Base-by-base conservation (phyloP, 2,797 vertebrate species). In the Acrossocheilus fasciatus region DNA sequence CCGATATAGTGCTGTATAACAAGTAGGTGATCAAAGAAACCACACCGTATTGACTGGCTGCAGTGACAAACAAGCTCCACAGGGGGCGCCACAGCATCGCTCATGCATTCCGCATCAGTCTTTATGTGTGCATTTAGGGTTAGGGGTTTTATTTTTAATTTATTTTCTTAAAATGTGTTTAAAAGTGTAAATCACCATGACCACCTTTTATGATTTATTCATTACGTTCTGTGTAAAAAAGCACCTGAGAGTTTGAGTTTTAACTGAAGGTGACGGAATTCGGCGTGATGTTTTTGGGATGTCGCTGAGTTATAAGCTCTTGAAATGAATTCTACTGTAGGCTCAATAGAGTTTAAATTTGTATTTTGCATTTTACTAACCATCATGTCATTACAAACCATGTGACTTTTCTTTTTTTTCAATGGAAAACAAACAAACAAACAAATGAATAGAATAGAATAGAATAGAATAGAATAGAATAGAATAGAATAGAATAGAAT, bases 1-100 rank as follows among this genome's bases (percentile, higher is more conserved):
- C 96, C 0, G 96, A 97, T 84, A 97, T 96, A 1, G 95, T 96
- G 68, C 95, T 97, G 1, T 96, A 96, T 86, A 97, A 97, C 91
- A 97, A 96, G 96, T 96, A 89, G 93, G 94, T 92, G 54, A 30
- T 34, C 62, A 66, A 34, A 23, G 20, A 57, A 57, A 57, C 3
- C 2, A 11, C n/a, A 64, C 23, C 41, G 47, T 26, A 64, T 15
- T 64, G 26, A 77, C 45, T 34, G 72, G 17, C 41, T 84, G 47
- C 15, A 83, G 23, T 47, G 20, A 81, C 12, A 8, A 9, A 9
- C 11, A 18, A 17, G 0, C 68, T 81, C 54, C 43, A 39, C 17
- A 6, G 57, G 45, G 54, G 77, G 68, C 43, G 52, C 3, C 77
- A 45, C 34, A 64, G 9, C 12, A 75, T 74, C 78, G 9, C 41